Base-by-base conservation (phyloP, 2,113 vertebrate species). In the Campylomormyrus numenius region DNA sequence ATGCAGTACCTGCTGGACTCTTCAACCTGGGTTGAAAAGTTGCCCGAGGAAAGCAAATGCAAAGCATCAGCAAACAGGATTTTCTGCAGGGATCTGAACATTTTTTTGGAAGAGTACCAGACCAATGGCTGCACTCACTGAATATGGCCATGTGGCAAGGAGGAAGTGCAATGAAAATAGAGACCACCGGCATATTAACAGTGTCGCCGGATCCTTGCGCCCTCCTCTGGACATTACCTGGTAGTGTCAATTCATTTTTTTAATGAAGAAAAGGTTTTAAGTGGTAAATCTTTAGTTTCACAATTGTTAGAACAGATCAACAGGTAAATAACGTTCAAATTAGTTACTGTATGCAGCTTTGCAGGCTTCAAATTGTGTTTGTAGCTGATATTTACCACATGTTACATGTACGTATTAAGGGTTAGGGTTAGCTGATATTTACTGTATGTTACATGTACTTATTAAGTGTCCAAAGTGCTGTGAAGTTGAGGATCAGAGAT, bases 1-100 rank as follows among this genome's bases (percentile, higher is more conserved):
- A 95, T 94, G 93, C 94, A 93, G 89, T 96, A 96, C 85, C 91
- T 96, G 27, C 50, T 96, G 93, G 95, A 96, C 52, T 93, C 93
- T 42, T 92, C 92, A 89, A 95, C 95, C 13, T 96, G 96, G 95
- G 92, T 96, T 80, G 96, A 96, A 87, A 88, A 89, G 74, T 92
- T 91, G 49, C 94, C 92, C 1, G 52, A 0, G 1, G 1, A 0
- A 0, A 9, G 31, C 1, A 10, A 89, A 11, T 96, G 95, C 88
- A 19, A 8, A 53, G 91, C 45, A 91, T 42, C 90, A 45, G 8
- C 7, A 1, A n/a, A 88, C 1, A 89, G 0, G 19, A 0, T 0
- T 0, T 39, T 45, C 58, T 96, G 95, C 90, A 39, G 0, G 3
- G 46, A 5, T 5, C 93, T 95, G 3, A 0, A 19, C 39, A 1